phyloP scores from a whole-genome alignment of 2,888 invertebrate species.

The Hololepta plana region DNA sequence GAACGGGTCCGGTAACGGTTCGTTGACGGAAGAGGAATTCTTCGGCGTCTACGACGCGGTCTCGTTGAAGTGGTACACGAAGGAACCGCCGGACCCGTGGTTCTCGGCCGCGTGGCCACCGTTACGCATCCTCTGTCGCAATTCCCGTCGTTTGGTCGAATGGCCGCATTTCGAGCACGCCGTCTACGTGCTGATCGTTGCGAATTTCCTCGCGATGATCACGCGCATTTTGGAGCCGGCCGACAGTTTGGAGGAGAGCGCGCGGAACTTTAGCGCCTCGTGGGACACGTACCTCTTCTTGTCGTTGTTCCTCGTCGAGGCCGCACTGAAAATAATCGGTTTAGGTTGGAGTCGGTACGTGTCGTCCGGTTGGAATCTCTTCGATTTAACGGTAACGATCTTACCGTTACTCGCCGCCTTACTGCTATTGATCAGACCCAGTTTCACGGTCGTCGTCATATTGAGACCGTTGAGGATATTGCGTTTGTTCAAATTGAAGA shows the following conservation, averaged over 20 bases:
- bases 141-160: slow-evolving; percentile 40
- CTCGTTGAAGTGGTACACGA: slow-evolving; percentile 55
- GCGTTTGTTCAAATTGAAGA: slow-evolving; percentile 60
- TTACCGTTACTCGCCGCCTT: slow-evolving; percentile 48
- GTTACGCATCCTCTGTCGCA: slow-evolving; percentile 40
- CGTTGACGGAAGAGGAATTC: slow-evolving; percentile 55
- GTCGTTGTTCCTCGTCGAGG: slow-evolving; percentile 58
- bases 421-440: slow-evolving; percentile 44
- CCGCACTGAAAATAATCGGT: slow-evolving; percentile 51
- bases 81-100: slow-evolving; percentile 53
- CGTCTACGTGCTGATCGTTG: slow-evolving; percentile 48
- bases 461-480: slow-evolving; percentile 50
- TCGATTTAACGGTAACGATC: slow-evolving; percentile 52
- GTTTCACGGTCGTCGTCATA: slow-evolving; percentile 52
- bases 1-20: slow-evolving; percentile 47
- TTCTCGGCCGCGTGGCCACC: slow-evolving; percentile 43
- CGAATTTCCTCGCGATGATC: slow-evolving; percentile 59
- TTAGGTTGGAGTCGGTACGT: slow-evolving; percentile 54
- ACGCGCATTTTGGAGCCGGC: slow-evolving; percentile 47
- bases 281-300: slow-evolving; percentile 64
- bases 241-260: slow-evolving; percentile 39
- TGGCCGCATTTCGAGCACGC: slow-evolving; percentile 59
- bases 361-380: slow-evolving; percentile 72
- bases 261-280: slow-evolving; percentile 45
- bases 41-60: slow-evolving; percentile 51